Conservation (phyloP, 2,113 vertebrate species). For the human region DNA sequence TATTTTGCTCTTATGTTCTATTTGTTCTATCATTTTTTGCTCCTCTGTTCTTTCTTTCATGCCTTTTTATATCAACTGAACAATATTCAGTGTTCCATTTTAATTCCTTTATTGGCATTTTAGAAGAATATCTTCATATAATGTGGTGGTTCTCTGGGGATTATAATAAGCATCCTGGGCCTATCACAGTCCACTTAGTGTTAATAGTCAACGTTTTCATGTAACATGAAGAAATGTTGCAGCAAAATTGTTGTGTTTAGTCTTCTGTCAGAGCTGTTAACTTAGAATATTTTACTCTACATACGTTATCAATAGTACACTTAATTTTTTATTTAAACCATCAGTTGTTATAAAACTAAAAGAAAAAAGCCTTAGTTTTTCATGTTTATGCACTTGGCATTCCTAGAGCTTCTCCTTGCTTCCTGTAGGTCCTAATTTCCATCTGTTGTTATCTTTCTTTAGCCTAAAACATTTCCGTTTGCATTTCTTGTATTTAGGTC, state of each 20-base stretch:
- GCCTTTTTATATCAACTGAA: background rate
- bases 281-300: background rate
- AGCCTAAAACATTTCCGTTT: background rate
- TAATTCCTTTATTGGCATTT: background rate
- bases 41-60: background rate
- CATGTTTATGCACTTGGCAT: background rate
- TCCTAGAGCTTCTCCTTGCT: background rate
- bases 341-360: background rate
- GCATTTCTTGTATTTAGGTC: background rate
- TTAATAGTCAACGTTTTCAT: background rate
- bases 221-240: background rate
- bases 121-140: background rate
- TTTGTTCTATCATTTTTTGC: background rate
- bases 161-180: background rate
- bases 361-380: background rate
- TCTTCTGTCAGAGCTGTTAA: background rate
- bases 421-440: background rate
- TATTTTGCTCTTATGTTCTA: background rate
- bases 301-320: background rate
- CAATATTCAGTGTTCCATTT: background rate
- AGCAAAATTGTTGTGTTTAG: background rate
- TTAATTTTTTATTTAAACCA: background rate
- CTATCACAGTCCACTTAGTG: background rate
- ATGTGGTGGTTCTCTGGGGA: background rate
- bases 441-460: background rate